Base-by-base conservation (phyloP, 1,140 invertebrate species). In the Danaus plexippus region DNA sequence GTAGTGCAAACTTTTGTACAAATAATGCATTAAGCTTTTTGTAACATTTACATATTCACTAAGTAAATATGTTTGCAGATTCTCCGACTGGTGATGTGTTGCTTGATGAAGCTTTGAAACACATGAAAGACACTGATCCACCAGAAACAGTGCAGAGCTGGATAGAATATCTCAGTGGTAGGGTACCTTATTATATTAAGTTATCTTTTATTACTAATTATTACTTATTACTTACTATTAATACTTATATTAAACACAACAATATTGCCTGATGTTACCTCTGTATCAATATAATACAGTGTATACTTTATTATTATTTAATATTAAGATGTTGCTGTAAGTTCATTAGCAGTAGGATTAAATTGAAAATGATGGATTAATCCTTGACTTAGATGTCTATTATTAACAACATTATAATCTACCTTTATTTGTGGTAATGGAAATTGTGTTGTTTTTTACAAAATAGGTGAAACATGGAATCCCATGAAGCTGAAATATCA, bases 101-200 rank as follows among this genome's bases (percentile, higher is more conserved):
- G 42, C 88, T 99, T 56, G 98, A 99, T 88, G 98, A 99, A 90
- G 97, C 98, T 50, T 88, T 99, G 53, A 99, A 98, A 90, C 98
- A 99, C 87, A 95, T 99, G 74, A 98, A 97, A 89, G 96, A 98
- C 79, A 99, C 97, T 44, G 94, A 98, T 80, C 97, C 97, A 43
- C 93, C 96, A 61, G 97, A 99, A 89, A 96, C 96, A 51, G 96
- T 99, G 47, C 97, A 99, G 86, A 97, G 95, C 85, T 99, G 98
- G 98, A 98, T 99, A 83, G 98, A 99, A 90, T 99, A 99, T 89
- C 90, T 99, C 12, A 99, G 97, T 90, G 98, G 98, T 97, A 86
- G 84, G 89, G 12, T 32, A 40, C 48, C 9, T 48, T 9, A 15
- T n/a, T 50, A 57, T 32, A 11, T 47, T 12, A 50, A 9, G n/a